Evolutionary conservation across 2,113 vertebrate species (phyloP).

Genomic region (Erpornis zantholeuca): DNA sequence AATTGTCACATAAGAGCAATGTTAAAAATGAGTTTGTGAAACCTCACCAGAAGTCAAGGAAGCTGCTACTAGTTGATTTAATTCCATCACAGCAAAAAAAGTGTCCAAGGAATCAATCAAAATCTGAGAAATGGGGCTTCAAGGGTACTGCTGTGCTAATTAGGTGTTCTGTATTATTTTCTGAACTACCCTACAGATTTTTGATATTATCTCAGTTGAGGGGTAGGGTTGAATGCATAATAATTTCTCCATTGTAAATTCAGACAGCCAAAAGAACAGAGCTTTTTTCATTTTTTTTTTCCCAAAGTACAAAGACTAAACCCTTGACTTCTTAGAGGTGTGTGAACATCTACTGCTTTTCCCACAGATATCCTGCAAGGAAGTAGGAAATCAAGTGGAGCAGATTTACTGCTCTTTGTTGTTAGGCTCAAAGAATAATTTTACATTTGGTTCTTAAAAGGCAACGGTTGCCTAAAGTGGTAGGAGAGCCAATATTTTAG

Average conservation of each 20-base stretch:
- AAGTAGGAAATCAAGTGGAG: neutral
- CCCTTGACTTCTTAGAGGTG: neutral
- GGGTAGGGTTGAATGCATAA: neutral
- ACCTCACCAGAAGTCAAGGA: neutral
- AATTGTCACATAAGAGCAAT: neutral
- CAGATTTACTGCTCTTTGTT: neutral
- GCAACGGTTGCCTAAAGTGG: neutral
- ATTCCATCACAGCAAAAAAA: neutral
- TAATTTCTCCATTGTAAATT: neutral
- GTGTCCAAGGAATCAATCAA: neutral
- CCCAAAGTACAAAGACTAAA: neutral
- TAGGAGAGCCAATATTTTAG: conserved; percentile 46
- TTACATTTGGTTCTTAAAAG: neutral
- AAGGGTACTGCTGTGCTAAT: neutral
- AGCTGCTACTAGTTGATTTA: neutral
- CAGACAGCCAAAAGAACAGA: neutral
- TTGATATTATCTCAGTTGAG: neutral
- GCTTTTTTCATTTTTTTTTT: neutral
- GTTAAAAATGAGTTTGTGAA: neutral
- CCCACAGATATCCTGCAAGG: neutral
- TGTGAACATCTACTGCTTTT: neutral
- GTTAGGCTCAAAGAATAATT: neutral
- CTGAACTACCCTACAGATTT: neutral
- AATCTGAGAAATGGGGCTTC: neutral
- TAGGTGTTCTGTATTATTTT: neutral